phyloP scores from a whole-genome alignment of 2,797 vertebrate species.

The Pseudochromis fuscus region DNA sequence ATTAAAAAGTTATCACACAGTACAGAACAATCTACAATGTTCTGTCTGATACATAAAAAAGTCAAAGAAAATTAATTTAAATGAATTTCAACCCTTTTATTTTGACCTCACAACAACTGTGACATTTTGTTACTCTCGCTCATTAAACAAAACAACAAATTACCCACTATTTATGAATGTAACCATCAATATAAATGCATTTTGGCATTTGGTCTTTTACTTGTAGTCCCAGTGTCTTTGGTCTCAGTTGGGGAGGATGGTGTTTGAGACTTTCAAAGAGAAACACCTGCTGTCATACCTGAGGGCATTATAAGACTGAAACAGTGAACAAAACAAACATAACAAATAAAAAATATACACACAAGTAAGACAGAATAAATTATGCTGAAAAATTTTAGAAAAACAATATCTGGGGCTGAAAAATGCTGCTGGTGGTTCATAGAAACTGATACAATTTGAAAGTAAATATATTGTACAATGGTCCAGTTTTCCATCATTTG shows the following conservation, averaged over 20 bases:
- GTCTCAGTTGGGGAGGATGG: constrained; percentile 3
- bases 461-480: not conserved
- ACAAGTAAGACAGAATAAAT: constrained; percentile 27
- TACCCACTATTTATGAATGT: not conserved
- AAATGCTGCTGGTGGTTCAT: not conserved
- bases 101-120: not conserved
- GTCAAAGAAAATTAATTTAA: constrained; percentile 14
- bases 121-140: not conserved
- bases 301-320: constrained; percentile 12
- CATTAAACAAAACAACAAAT: constrained; percentile 8
- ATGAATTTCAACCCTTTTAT: constrained; percentile 10
- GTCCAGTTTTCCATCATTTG: not conserved
- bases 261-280: constrained; percentile 32
- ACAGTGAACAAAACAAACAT: too few relatives aligned
- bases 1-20: not conserved
- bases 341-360: not conserved
- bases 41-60: constrained; percentile 1
- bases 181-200: constrained; percentile 8
- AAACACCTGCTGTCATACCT: constrained; percentile 36
- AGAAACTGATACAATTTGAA: not conserved
- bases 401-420: constrained; percentile 5
- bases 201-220: constrained; percentile 20
- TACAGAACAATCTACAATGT: not conserved
- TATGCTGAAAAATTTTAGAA: constrained; percentile 22
- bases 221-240: not conserved